Evolutionary conservation across 2,797 vertebrate species (phyloP).

Genomic region (Halcyon leucocephala): DNA sequence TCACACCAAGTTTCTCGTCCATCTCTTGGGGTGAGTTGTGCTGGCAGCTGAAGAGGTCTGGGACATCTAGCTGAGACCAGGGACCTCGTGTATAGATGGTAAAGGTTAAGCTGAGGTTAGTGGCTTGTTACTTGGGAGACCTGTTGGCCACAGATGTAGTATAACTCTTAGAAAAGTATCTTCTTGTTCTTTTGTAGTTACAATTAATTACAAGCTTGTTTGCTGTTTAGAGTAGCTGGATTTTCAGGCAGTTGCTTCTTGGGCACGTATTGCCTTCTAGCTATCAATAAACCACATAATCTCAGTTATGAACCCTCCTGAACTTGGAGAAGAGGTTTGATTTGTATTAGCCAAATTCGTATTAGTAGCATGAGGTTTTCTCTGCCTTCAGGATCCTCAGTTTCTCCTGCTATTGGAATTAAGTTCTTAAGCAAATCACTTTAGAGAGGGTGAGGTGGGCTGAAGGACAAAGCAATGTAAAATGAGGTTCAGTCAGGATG

Average conservation of each 20-base stretch:
- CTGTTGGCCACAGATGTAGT: neutral
- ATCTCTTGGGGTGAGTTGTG: neutral
- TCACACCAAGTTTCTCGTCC: neutral
- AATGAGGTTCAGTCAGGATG: neutral
- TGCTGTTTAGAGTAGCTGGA: neutral
- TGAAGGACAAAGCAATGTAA: neutral
- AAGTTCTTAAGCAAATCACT: neutral
- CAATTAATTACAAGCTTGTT: neutral
- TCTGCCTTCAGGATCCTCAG: neutral
- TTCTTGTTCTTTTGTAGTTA: neutral
- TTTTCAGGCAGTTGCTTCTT: neutral
- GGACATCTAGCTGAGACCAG: neutral
- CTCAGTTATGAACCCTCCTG: neutral
- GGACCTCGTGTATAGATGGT: neutral
- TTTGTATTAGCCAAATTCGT: neutral
- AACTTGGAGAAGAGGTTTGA: neutral
- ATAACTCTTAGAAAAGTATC: neutral
- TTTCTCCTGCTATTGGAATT: neutral
- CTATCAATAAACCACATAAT: neutral
- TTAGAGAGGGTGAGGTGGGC: neutral
- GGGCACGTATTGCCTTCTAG: accelerated
- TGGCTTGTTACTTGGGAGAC: neutral
- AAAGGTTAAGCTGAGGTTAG: neutral
- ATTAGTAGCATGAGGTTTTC: neutral
- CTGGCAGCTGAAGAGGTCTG: neutral